These are phyloP conservation scores for Labia minor DNA, from an alignment of 2,888 invertebrate species.

Conservation along the genomic window DNA sequence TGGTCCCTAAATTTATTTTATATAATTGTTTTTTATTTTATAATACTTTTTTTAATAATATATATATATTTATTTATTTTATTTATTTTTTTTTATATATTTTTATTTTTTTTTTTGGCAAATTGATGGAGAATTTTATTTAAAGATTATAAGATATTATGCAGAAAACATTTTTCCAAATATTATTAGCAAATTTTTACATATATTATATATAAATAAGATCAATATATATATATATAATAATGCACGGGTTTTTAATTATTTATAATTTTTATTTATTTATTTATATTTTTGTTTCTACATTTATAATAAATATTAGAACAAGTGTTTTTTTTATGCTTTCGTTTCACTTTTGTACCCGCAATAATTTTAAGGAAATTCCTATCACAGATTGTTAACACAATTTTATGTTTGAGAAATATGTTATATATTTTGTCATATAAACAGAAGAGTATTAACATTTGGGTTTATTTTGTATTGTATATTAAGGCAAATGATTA, in stretches of 20 bases:
- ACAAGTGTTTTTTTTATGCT: not conserved
- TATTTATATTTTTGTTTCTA: not conserved
- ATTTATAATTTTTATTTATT: not conserved
- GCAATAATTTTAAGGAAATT: slow-evolving; percentile 5
- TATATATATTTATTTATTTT: no score
- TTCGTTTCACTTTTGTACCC: slow-evolving; percentile 13
- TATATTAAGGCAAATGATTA: slow-evolving; percentile 1
- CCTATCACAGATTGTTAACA: slow-evolving; percentile 7
- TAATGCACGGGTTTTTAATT: not conserved
- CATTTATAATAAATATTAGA: not conserved
- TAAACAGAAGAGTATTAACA: not conserved
- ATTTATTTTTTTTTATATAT: no score
- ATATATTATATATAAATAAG: not conserved
- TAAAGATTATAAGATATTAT: no score
- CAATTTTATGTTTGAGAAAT: not conserved
- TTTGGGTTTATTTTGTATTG: not conserved
- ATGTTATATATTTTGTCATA: not conserved
- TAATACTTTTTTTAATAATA: no score
- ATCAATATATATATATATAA: not conserved
- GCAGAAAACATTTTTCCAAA: not conserved
- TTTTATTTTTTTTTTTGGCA: no score
- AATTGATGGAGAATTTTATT: no score
- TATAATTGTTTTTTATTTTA: slow-evolving; percentile 1
- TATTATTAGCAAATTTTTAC: slow-evolving; percentile 2
- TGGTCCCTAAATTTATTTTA: slow-evolving; percentile 13